Evolutionary conservation across 1,140 invertebrate species (phyloP), one percentile per base, ranked within the genome.

Genomic region (Nephila pilipes): DNA sequence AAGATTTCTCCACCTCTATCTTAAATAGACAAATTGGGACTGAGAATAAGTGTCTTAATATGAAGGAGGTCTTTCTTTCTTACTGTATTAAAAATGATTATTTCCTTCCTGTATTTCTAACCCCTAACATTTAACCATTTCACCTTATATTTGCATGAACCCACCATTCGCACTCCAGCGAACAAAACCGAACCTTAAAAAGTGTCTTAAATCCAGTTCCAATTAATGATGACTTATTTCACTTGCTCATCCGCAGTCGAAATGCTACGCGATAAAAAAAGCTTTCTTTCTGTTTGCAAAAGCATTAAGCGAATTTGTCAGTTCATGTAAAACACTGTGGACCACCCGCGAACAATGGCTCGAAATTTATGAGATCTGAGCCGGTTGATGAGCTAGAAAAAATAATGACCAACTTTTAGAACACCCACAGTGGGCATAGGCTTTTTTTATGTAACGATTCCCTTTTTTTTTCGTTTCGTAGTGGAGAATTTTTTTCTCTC

Each of bases 151-250:
- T 75, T 32, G 29, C 65, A 75, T 75, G 29, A 36, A 4, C 25
- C 16, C 18, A 18, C 65, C 65, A 75, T 75, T 18, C 12, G 16
- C 29, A 18, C 65, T 75, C 65, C 65, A 16, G 18, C 32, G 57
- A 20, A 16, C 16, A 58, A 58, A 36, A 75, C 65, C 25, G 18
- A 32, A 75, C 65, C 65, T 75, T 32, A 36, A 58, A 58, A 75
- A 75, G 65, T 75, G 25, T 6, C 65, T 75, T 58, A 58, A 58
- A 58, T 22, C 22, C 57, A 22, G 22, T 58, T 75, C 65, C 25
- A 75, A 75, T 75, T 75, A 75, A 75, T 75, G 65, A 75, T 75
- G 65, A 75, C 65, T 75, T 75, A 75, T 75, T 75, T 29, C 65
- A 29, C 1, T 75, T 12, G 65, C 65, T 75, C 65, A 75, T 75